A percentile compares a stretch with the other conserved stretches of the same genome.
phyloP scores from a whole-genome alignment of 2,797 vertebrate species.

The Diglossa cyanea region DNA sequence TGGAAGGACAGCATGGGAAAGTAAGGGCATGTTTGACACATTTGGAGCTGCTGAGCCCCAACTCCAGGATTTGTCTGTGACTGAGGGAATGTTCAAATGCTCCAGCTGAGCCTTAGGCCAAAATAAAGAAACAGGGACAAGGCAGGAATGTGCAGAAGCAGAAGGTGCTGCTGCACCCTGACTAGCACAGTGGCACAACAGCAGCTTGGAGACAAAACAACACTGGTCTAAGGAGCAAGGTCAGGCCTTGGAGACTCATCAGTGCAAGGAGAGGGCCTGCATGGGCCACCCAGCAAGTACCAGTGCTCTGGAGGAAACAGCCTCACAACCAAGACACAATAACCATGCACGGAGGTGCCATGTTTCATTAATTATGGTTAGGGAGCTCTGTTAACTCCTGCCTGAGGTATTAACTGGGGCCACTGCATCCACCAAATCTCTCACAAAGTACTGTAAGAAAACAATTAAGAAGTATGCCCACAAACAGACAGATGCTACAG shows the following conservation, averaged over 20 bases:
- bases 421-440: not conserved
- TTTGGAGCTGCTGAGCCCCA: not conserved
- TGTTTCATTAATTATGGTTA: fast-evolving
- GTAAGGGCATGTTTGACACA: not conserved
- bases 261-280: not conserved
- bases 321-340: not conserved
- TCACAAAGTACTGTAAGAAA: fast-evolving
- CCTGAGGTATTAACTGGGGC: not conserved
- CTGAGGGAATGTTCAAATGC: not conserved
- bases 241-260: not conserved
- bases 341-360: not conserved
- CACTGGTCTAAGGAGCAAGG: not conserved
- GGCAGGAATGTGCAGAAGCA: fast-evolving
- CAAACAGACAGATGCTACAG: not conserved
- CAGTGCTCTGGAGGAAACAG: not conserved
- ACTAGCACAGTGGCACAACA: fast-evolving
- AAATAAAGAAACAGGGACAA: not conserved
- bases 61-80: not conserved
- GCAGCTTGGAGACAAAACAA: not conserved
- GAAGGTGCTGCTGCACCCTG: not conserved
- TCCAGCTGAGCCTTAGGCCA: not conserved
- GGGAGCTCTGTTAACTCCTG: not conserved
- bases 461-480: not conserved
- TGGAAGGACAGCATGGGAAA: constrained; percentile 22
- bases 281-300: not conserved